Percentiles rank a stretch among this genome's conserved stretches.
These are phyloP conservation scores for Zhuqinia jingwanae DNA, from an alignment of 2,888 invertebrate species.

Conservation along the genomic window DNA sequence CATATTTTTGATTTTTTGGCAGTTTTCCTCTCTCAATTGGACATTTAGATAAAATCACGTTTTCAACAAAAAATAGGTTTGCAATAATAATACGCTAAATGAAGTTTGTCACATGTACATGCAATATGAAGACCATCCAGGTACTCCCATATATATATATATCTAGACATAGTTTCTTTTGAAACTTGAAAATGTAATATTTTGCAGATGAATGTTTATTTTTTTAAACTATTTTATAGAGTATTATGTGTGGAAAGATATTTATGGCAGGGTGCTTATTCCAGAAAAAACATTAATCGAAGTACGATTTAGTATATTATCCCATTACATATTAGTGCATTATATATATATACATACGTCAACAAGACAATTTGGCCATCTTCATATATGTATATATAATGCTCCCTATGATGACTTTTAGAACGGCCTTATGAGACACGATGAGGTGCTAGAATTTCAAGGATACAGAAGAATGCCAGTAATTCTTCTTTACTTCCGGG, in stretches of 20 bases:
- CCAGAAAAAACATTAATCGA: slow-evolving; percentile 61
- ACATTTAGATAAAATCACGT: too few relatives aligned
- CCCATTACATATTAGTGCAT: too few relatives aligned
- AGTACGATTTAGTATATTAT: too few relatives aligned
- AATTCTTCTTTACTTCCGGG: slow-evolving; percentile 64
- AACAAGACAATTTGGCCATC: too few relatives aligned
- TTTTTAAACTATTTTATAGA: slow-evolving; percentile 19
- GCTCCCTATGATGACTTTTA: too few relatives aligned
- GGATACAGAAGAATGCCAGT: slow-evolving; percentile 63
- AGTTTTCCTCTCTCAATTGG: too few relatives aligned
- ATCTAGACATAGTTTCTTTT: not conserved
- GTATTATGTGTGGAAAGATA: slow-evolving; percentile 70
- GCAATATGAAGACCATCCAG: slow-evolving; percentile 62
- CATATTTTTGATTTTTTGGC: too few relatives aligned
- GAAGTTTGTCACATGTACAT: slow-evolving; percentile 60
- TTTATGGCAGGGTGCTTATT: slow-evolving; percentile 56
- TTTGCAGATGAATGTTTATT: too few relatives aligned
- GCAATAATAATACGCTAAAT: slow-evolving; percentile 50
- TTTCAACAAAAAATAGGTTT: too few relatives aligned
- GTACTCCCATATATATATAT: slow-evolving; percentile 25
- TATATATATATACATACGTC: too few relatives aligned
- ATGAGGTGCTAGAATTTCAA: slow-evolving; percentile 70
- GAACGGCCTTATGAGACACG: slow-evolving; percentile 59
- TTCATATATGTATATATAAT: too few relatives aligned
- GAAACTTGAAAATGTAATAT: not conserved